Percentiles rank a stretch among this genome's conserved stretches.
These are phyloP conservation scores for Phyllostomus discolor DNA, from an alignment of 2,113 vertebrate species.

Conservation along the genomic window DNA sequence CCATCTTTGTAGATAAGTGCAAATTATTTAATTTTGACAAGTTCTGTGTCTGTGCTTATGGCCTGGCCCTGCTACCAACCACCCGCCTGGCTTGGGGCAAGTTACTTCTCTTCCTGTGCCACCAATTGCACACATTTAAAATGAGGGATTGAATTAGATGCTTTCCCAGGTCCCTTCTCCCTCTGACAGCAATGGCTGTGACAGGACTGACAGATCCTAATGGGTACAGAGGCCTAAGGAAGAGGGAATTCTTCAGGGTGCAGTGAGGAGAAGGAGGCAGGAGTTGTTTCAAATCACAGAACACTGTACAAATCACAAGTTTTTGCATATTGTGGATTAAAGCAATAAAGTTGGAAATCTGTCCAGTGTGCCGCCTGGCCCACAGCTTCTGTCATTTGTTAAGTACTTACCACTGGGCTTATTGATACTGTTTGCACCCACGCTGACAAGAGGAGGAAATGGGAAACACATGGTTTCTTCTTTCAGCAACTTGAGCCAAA, in stretches of 20 bases:
- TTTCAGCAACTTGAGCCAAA: not conserved
- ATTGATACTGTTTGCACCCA: not conserved
- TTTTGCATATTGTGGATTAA: not conserved
- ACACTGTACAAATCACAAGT: not conserved
- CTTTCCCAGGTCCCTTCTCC: not conserved
- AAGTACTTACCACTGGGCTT: not conserved
- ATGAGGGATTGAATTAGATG: not conserved
- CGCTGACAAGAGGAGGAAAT: not conserved
- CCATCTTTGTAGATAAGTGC: not conserved
- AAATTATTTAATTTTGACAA: not conserved
- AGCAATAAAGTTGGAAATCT: not conserved
- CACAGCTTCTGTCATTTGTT: too few relatives aligned
- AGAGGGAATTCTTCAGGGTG: not conserved
- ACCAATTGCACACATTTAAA: not conserved
- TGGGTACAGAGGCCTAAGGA: rapidly evolving
- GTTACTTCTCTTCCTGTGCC: not conserved
- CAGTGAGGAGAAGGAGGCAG: not conserved
- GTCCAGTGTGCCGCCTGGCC: not conserved
- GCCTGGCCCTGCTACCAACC: not conserved
- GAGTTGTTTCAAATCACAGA: not conserved
- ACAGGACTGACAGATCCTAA: not conserved
- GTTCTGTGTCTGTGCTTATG: not conserved
- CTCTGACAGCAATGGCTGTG: not conserved
- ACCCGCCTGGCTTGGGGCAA: not conserved
- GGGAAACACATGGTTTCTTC: not conserved